Base-by-base conservation (phyloP, 2,888 invertebrate species). In the Diadegma fenestrale region DNA sequence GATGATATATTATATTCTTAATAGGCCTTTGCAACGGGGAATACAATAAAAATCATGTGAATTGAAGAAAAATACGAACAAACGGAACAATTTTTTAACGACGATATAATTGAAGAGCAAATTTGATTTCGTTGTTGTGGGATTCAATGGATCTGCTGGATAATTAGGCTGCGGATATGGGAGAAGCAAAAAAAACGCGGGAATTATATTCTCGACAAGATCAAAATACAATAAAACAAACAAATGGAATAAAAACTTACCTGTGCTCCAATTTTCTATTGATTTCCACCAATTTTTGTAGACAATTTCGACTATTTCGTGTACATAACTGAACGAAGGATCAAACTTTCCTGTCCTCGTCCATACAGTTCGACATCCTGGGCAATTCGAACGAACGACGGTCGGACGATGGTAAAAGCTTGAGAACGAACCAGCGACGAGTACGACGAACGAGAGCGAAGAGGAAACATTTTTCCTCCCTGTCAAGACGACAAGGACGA, bases 271-370 rank as follows among this genome's bases (percentile, higher is more conserved):
- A 73, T 81, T 37, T 19, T 7, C n/a, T 12, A 84, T 84, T 75
- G 82, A 48, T 68, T 68, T 85, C 77, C 84, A 84, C 33, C 77
- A 71, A 83, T 68, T 85, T 33, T 72, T 85, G 30, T 5, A 37
- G 66, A 85, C 45, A 68, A 85, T 83, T 86, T 88, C 8, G 88
- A 87, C 78, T 87, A 89, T 89, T 89, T 84, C 90, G 90, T 91
- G 90, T 82, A 91, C 91, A 91, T 85, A 82, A 73, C 63, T 72
- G 61, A 54, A 19, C n/a, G 45, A 30, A 68, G 43, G 43, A 54
- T 72, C 58, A 7, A 14, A 58, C 17, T 8, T 17, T 6, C 19
- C 22, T n/a, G 26, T 43, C 1, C 61, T 43, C 41, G 43, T 58
- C 73, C 43, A 43, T 68, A 68, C 54, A 71, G n/a, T 78, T 45